Conservation (phyloP, 2,888 invertebrate genomes). For the Xylota sylvarum region DNA sequence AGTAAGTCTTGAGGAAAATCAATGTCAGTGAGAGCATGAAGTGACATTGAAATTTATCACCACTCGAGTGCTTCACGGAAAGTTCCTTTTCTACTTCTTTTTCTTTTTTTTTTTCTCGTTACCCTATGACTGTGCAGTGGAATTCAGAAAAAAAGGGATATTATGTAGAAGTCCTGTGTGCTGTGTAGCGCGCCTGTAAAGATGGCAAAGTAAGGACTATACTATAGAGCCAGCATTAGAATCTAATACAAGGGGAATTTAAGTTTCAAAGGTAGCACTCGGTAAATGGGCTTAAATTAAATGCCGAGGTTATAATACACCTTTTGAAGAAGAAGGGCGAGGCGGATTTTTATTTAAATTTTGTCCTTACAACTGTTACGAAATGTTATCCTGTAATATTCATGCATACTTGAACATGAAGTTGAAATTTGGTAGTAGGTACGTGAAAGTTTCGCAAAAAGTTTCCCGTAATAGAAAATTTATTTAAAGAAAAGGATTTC, state of each 20-base stretch:
- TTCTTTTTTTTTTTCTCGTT: slow-evolving; percentile 13
- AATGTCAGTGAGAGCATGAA: slow-evolving; percentile 64
- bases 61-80: slow-evolving; percentile 46
- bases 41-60: slow-evolving; percentile 75
- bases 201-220: background rate
- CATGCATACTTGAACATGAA: slow-evolving; percentile 66
- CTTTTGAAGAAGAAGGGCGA: background rate
- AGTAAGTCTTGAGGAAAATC: slow-evolving; percentile 66
- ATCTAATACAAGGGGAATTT: slow-evolving; percentile 59
- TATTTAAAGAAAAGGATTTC: slow-evolving; percentile 27
- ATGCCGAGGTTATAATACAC: slow-evolving; percentile 55
- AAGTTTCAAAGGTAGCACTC: slow-evolving; percentile 63
- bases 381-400: slow-evolving; percentile 61
- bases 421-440: slow-evolving; percentile 32
- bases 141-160: slow-evolving; percentile 50
- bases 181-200: slow-evolving; percentile 4
- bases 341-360: slow-evolving; percentile 57
- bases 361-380: slow-evolving; percentile 48
- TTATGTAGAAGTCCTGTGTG: slow-evolving; percentile 7
- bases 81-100: slow-evolving; percentile 34
- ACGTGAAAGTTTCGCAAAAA: slow-evolving; percentile 50
- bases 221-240: slow-evolving; percentile 27
- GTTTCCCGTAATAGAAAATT: slow-evolving; percentile 35
- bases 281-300: slow-evolving; percentile 71
- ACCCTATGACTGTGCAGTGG: slow-evolving; percentile 38